Evolutionary conservation across 1,140 invertebrate species (phyloP).

Genomic region (Tenebrio molitor): DNA sequence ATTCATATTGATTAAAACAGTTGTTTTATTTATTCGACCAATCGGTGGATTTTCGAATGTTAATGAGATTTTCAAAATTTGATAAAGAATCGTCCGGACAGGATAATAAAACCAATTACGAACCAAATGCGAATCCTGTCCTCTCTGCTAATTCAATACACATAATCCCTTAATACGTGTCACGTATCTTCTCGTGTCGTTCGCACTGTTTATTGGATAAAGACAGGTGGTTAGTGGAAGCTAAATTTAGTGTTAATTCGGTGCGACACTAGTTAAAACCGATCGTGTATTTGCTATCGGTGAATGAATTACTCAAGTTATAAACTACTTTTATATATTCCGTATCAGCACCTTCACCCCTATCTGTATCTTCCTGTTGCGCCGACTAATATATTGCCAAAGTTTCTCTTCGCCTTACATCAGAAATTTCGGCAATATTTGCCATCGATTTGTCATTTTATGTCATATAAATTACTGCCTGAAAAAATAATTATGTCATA

Average conservation of each 20-base stretch:
- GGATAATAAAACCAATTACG: neutral
- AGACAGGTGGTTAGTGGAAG: neutral
- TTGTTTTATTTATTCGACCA: too few relatives aligned
- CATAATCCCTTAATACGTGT: neutral
- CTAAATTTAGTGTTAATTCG: neutral
- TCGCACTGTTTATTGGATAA: neutral
- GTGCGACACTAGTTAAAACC: neutral
- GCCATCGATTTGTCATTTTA: constrained; percentile 20
- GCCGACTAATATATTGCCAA: constrained; percentile 1
- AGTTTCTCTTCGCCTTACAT: neutral
- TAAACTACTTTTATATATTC: neutral
- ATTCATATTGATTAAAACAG: too few relatives aligned
- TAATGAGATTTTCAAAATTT: neutral
- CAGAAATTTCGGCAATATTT: constrained; percentile 2
- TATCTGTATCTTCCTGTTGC: constrained; percentile 11
- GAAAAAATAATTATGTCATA: too few relatives aligned
- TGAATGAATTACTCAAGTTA: neutral
- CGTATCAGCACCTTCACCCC: constrained; percentile 12
- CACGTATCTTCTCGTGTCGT: neutral
- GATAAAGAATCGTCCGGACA: neutral
- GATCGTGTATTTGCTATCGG: too few relatives aligned
- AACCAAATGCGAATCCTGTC: neutral
- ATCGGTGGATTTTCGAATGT: too few relatives aligned
- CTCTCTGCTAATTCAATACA: neutral
- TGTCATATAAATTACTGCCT: constrained; percentile 19